Evolutionary conservation across 1,140 invertebrate species (phyloP).

Genomic region (Drosophila simulans): DNA sequence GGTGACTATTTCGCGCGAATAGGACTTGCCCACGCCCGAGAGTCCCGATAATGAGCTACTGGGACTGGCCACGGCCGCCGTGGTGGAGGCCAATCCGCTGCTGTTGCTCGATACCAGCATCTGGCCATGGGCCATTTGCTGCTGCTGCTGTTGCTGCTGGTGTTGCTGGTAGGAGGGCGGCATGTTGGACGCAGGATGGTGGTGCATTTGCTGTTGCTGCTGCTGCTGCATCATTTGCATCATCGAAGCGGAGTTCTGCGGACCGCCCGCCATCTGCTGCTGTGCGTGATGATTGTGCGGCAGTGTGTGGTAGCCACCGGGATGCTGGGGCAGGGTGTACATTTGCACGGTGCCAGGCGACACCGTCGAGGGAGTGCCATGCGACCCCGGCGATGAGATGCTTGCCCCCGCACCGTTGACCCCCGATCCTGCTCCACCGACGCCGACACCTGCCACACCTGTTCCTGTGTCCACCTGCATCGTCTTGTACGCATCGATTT

Average conservation of each 20-base stretch:
- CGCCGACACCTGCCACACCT: constrained; percentile 25
- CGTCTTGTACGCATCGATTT: constrained; percentile 88
- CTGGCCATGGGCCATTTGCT: constrained; percentile 68
- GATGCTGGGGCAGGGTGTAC: constrained; percentile 78
- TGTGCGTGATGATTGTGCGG: constrained; percentile 77
- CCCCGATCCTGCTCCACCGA: no score
- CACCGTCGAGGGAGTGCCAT: constrained; percentile 79
- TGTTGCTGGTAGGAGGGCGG: constrained; percentile 78
- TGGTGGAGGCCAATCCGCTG: constrained; percentile 74
- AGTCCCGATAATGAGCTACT: constrained; percentile 76
- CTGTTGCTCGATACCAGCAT: constrained; percentile 80
- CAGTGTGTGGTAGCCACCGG: constrained; percentile 81
- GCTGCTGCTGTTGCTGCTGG: constrained; percentile 72
- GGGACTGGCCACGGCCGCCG: constrained; percentile 86
- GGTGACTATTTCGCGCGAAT: constrained; percentile 91
- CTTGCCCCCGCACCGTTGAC: constrained; percentile 52
- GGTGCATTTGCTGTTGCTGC: constrained; percentile 65
- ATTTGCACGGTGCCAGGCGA: constrained; percentile 81
- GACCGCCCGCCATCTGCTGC: constrained; percentile 44
- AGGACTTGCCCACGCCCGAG: constrained; percentile 82
- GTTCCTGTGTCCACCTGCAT: constrained; percentile 68
- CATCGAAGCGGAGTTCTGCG: constrained; percentile 77
- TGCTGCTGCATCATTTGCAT: constrained; percentile 81
- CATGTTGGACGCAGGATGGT: constrained; percentile 71
- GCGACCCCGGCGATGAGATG: constrained; percentile 74